Base-by-base conservation (phyloP, 2,888 invertebrate species). In the Ichneumoninae sp. region DNA sequence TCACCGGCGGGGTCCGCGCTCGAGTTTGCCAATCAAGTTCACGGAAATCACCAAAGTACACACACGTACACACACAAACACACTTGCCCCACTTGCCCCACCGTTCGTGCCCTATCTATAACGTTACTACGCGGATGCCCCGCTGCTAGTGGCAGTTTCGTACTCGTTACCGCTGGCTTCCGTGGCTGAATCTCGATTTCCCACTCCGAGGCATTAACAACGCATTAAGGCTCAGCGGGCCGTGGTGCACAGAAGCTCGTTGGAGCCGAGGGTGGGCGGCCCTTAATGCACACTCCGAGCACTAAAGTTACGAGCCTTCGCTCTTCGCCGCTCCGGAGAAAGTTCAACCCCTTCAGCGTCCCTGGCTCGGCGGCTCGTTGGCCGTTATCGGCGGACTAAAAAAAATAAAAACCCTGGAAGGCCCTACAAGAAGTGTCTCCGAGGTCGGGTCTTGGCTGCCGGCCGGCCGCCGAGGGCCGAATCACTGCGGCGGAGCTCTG, bases 1-100 rank as follows among this genome's bases (percentile, higher is more conserved):
- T 78, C 60, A 50, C 47, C 47, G 60, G 19, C 47, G 33, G 30
- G 74, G 54, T 70, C 19, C 54, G 13, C 40, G n/a, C 54, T 68
- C 60, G 26, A 78, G 74, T 73, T 83, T 74, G 60, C 63, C 83
- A 78, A 78, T 83, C 74, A 44, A 68, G 40, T 30, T 78, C 69
- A 66, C 83, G 74, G 68, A 83, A 83, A 74, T 77, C 52, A 74
- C 78, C 60, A 19, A 50, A 22, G 30, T 6, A 50, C 63, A 57
- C 57, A 26, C 4, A 26, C 57, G 19, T 19, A 57, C 13, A 57
- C 26, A 26, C 57, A 57, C 22, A 10, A 19, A 54, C 8, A 54
- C 54, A 22, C 57, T 26, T 13, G 26, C 13, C 57, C 4, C 57
- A 33, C 19, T 75, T 50, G 50, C 75, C 47, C 33, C 22, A 65